Evolutionary conservation across 2,888 invertebrate genomes (phyloP).

Genomic region (Zygogramma bicolorata): DNA sequence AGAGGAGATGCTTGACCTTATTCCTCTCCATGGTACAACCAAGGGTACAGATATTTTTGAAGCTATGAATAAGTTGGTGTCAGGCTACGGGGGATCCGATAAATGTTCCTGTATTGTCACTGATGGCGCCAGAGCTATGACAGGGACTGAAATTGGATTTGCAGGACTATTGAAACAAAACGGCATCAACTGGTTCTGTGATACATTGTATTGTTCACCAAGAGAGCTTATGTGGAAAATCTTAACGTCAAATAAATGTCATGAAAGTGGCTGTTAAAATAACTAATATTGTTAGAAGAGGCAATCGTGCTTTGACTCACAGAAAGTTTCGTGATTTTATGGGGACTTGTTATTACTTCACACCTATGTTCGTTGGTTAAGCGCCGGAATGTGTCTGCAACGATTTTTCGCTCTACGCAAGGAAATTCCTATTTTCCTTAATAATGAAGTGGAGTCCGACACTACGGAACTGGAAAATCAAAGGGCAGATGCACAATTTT

Average conservation of each 20-base stretch:
- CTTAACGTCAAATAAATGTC: background rate
- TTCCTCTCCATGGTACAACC: constrained; percentile 42
- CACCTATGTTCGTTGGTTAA: constrained; percentile 8
- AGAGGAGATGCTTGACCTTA: constrained; percentile 42
- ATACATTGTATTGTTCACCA: constrained; percentile 21
- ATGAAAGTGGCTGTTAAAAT: constrained; percentile 2
- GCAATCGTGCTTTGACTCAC: constrained; percentile 14
- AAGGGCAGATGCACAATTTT: no score
- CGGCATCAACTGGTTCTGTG: constrained; percentile 17
- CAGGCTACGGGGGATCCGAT: constrained; percentile 20
- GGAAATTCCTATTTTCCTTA: constrained; percentile 9
- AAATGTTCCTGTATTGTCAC: constrained; percentile 11
- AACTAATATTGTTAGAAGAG: constrained; percentile 9
- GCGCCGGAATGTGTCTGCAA: background rate
- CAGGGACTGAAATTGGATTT: no score
- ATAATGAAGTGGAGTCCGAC: background rate
- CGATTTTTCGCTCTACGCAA: constrained; percentile 1
- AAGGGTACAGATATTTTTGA: constrained; percentile 38
- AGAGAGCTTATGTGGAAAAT: constrained; percentile 10
- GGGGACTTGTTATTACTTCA: constrained; percentile 10
- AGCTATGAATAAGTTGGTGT: constrained; percentile 23
- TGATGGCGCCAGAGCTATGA: background rate
- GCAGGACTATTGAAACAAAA: constrained; percentile 28
- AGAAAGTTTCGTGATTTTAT: constrained; percentile 19
- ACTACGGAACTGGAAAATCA: constrained; percentile 10